Percentiles rank a stretch among this genome's conserved stretches.
Evolutionary conservation across 2,888 invertebrate species (phyloP).

Genomic region (Amphipyra berbera): DNA sequence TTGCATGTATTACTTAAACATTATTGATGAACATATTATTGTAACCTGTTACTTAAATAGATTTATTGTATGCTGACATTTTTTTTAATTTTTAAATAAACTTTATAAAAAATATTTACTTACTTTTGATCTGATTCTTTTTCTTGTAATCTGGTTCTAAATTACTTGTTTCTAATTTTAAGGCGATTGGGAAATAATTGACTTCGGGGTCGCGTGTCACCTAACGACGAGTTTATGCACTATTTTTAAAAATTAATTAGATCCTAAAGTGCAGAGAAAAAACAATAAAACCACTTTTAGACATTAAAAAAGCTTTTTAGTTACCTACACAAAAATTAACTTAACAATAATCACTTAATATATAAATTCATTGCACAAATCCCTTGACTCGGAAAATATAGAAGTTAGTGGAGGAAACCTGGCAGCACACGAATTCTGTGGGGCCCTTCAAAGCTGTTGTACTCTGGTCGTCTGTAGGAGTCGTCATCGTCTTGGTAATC

Average conservation of each 20-base stretch:
- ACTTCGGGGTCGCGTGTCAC: too few species aligned
- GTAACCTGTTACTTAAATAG: constrained; percentile 79
- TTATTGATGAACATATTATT: constrained; percentile 81
- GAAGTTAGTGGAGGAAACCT: constrained; percentile 73
- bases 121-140: not conserved
- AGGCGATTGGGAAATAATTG: not conserved
- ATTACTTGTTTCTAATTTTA: not conserved
- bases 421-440: constrained; percentile 78
- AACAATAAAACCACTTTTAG: not conserved
- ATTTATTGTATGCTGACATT: constrained; percentile 66
- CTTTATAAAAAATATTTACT: constrained; percentile 20
- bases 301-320: constrained; percentile 31
- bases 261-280: not conserved
- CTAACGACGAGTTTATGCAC: too few species aligned
- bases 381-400: constrained; percentile 14
- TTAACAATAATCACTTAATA: not conserved
- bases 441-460: constrained; percentile 66
- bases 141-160: not conserved
- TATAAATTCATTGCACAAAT: constrained; percentile 35
- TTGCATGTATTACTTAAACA: constrained; percentile 55
- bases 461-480: constrained; percentile 55
- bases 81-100: constrained; percentile 71
- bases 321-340: constrained; percentile 6
- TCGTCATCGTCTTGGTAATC: constrained; percentile 66
- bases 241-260: too few species aligned